Evolutionary conservation across 2,888 invertebrate species (phyloP), one percentile per base, ranked within the genome.

Genomic region (Dryobota labecula): DNA sequence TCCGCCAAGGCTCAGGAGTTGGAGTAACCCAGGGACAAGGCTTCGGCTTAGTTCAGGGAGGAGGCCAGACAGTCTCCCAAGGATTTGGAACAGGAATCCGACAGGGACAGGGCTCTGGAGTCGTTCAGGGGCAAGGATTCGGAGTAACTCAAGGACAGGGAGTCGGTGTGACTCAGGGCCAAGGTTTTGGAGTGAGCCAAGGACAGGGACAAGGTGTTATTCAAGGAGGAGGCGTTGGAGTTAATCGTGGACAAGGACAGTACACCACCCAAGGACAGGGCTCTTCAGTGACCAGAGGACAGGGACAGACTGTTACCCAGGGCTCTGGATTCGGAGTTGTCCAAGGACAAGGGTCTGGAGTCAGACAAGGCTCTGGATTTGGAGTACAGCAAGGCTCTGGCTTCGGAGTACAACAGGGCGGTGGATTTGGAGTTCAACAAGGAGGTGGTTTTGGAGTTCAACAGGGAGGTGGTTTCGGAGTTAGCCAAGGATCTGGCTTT

Each of bases 301-400:
- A 47, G n/a, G 47, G 51, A 15, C 51, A 51, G 27, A 51, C 51
- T 27, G 51, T 51, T 15, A 73, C 73, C n/a, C 78, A 68, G 11
- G 84, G 84, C 9, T 15, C 61, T 30, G 61, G 58, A 7, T 58
- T 58, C 7, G 58, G 58, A 58, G 47, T 77, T 0, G 33, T 11
- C 8, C 78, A 69, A 45, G 86, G 84, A 68, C 82, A 80, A 2
- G 78, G 80, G 0, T 36, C 27, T 15, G 33, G 33, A 5, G 24
- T 76, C 61, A 27, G 30, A 6, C 74, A 73, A 24, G 81, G 78
- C 2, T 27, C 45, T 5, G 79, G 76, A 5, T 62, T 70, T 56
- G 65, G 70, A 27, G 63, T 86, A 1, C 73, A 63, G 38, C 86
- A 86, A 70, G 74, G 80, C 2, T 9, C n/a, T 56, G 88, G 88